These are phyloP conservation scores for Drosophila pallidifrons DNA, from an alignment of 1,140 invertebrate genomes.

Conservation along the genomic window DNA sequence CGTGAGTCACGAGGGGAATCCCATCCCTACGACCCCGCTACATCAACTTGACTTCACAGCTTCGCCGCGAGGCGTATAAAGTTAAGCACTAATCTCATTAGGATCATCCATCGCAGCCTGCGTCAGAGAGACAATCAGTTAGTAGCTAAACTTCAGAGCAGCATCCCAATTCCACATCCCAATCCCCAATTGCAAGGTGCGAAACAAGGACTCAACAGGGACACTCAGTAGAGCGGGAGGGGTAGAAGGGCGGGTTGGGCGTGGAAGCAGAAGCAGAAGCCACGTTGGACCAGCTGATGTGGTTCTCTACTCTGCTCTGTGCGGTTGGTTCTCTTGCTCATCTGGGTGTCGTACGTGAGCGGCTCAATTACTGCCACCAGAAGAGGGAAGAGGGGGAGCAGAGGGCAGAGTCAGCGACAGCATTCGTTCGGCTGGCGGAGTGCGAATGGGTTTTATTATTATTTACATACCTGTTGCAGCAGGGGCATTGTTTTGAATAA, in stretches of 20 bases:
- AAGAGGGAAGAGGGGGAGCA: background rate
- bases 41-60: constrained; percentile 4
- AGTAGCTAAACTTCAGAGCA: constrained; percentile 28
- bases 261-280: constrained; percentile 28
- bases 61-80: constrained; percentile 60
- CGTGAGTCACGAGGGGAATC: constrained; percentile 1
- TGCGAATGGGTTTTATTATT: constrained; percentile 84
- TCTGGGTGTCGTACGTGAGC: constrained; percentile 70
- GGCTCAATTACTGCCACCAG: constrained; percentile 65
- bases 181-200: constrained; percentile 37
- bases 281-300: constrained; percentile 60
- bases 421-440: constrained; percentile 45
- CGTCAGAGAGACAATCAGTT: constrained; percentile 26
- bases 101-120: constrained; percentile 62
- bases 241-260: constrained; percentile 15
- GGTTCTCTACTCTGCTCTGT: constrained; percentile 9
- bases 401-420: background rate
- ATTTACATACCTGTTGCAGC: constrained; percentile 85
- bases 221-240: background rate
- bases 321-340: constrained; percentile 27
- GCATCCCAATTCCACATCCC: constrained; percentile 28
- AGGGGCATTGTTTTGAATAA: constrained; percentile 85
- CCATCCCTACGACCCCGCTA: background rate
- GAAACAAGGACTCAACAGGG: background rate
- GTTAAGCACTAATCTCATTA: constrained; percentile 84